Percentiles rank a stretch among this genome's conserved stretches.
Evolutionary conservation across 2,888 invertebrate genomes (phyloP).

Genomic region (Cyclophora punctaria): DNA sequence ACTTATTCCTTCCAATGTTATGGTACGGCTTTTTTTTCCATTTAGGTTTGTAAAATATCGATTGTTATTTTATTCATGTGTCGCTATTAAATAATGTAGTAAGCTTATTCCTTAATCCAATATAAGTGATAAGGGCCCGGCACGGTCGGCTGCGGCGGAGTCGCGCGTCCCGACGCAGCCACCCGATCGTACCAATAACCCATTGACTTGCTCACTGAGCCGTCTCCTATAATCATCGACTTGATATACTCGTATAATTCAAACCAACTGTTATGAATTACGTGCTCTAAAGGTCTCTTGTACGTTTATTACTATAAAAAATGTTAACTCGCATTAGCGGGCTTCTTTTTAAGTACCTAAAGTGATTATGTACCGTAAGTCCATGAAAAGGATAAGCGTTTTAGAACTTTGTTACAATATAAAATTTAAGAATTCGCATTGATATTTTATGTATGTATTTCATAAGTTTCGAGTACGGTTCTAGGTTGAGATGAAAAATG

Average conservation of each 20-base stretch:
- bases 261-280: not conserved
- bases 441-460: no score
- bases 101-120: not conserved
- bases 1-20: no score
- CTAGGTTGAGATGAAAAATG: no score
- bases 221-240: slow-evolving; percentile 27
- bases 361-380: no score
- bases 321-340: no score
- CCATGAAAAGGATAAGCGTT: no score
- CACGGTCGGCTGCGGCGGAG: slow-evolving; percentile 41
- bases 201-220: slow-evolving; percentile 63
- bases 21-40: not conserved
- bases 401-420: no score
- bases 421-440: no score
- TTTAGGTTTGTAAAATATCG: not conserved
- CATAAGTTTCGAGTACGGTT: no score
- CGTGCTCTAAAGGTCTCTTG: not conserved
- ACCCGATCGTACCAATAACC: slow-evolving; percentile 62
- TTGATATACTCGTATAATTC: not conserved
- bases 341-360: no score
- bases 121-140: not conserved
- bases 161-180: slow-evolving; percentile 33
- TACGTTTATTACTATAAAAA: no score
- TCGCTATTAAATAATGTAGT: slow-evolving; percentile 9
- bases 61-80: no score